phyloP scores from a whole-genome alignment of 2,113 vertebrate genomes.

The Tichodroma muraria region DNA sequence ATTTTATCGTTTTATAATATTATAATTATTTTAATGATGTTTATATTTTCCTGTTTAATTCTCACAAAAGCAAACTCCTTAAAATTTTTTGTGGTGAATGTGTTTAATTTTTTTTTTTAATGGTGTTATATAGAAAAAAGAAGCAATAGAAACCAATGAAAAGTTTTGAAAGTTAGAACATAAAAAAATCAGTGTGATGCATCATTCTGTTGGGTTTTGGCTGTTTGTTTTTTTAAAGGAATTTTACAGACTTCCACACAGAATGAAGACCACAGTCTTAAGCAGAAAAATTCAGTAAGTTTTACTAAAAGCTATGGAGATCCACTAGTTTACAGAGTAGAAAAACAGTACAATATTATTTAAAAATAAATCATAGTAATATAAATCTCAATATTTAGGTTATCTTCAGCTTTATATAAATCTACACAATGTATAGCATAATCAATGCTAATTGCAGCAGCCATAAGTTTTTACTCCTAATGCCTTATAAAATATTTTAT shows the following conservation, averaged over 20 bases:
- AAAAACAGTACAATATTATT: not conserved
- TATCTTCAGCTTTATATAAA: not conserved
- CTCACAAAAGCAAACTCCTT: not conserved
- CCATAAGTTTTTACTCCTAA: not conserved
- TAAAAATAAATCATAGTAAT: not conserved
- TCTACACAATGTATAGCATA: not conserved
- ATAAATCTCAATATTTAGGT: not conserved
- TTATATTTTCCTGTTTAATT: not conserved
- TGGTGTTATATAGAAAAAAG: not conserved
- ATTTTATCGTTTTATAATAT: not conserved
- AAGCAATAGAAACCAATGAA: not conserved
- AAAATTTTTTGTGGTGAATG: not conserved
- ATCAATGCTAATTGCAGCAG: not conserved
- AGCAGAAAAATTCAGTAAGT: not conserved
- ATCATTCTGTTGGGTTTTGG: not conserved
- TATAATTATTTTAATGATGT: not conserved
- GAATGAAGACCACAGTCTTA: rapidly evolving
- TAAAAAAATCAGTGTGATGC: not conserved
- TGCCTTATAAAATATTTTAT: not conserved
- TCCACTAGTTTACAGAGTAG: not conserved
- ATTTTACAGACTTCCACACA: rapidly evolving
- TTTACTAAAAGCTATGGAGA: not conserved
- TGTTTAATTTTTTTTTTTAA: not conserved
- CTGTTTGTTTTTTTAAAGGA: not conserved
- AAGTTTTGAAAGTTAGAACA: not conserved